Evolutionary conservation across 2,888 invertebrate species (phyloP).

Genomic region (Nymphalis urticae): DNA sequence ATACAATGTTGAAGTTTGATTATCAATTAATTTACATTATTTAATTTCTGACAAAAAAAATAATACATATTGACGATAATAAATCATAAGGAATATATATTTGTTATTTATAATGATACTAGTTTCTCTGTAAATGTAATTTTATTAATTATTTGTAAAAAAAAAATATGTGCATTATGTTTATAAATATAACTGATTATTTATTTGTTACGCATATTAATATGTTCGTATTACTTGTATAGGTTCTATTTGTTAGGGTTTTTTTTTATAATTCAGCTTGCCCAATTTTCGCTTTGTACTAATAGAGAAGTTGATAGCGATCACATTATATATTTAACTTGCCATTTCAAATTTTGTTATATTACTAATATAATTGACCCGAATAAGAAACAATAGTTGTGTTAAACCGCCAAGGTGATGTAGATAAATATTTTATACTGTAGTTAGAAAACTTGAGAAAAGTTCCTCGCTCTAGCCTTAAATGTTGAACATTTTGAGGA

Average conservation of each 20-base stretch:
- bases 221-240: constrained; percentile 55
- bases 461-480: constrained; percentile 13
- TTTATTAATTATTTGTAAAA: constrained; percentile 42
- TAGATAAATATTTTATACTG: constrained; percentile 15
- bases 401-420: constrained; percentile 12
- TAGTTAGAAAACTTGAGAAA: constrained; percentile 10
- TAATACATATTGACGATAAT: background rate
- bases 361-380: background rate
- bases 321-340: constrained; percentile 8
- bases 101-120: constrained; percentile 7
- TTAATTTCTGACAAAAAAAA: no score
- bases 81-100: constrained; percentile 4
- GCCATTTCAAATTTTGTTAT: constrained; percentile 9
- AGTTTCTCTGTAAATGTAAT: constrained; percentile 20
- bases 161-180: constrained; percentile 43
- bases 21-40: no score
- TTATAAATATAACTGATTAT: constrained; percentile 60
- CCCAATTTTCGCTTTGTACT: constrained; percentile 59
- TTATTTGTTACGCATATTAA: constrained; percentile 60
- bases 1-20: no score
- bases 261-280: constrained; percentile 55
- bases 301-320: constrained; percentile 37
- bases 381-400: constrained; percentile 28
- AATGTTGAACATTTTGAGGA: constrained; percentile 22
- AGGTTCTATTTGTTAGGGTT: constrained; percentile 35